Evolutionary conservation across 2,888 invertebrate genomes (phyloP), one percentile per base, ranked within the genome.

Genomic region (Tricholauxania praeusta): DNA sequence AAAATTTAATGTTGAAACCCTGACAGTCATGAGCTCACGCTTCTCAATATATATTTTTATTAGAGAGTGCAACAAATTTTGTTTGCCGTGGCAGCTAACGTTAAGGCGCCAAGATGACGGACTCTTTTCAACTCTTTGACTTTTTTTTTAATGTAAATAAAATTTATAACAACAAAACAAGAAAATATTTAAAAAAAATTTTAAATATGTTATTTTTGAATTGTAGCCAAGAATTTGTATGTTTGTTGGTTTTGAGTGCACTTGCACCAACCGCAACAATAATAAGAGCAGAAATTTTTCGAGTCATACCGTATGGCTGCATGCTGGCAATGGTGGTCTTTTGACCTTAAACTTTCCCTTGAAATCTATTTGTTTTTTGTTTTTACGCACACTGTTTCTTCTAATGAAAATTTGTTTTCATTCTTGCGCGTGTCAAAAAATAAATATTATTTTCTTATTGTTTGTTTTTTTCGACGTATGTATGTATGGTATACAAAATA

Each of bases 341-440:
- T 51, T 71, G 51, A 60, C 66, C 67, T 72, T 72, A 39, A 73
- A 60, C 55, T 62, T 59, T 69, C 4, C 63, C 60, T 66, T 71
- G 32, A 59, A 22, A 47, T 72, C 17, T 19, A 7, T 53, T 10
- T 66, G 51, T 66, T 51, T 67, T 48, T n/a, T 49, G 14, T 69
- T 47, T 69, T 39, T 39, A 39, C 39, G 39, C 39, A 10, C 39
- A 10, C 39, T 39, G 39, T 39, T 39, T 39, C 39, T 39, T 39
- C 39, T 39, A 39, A 39, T 39, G 39, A 39, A 39, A 39, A 39
- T 10, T 39, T 39, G 39, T 39, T 39, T 39, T 39, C 39, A 10
- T 39, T 39, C 10, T 8, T 10, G 39, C 39, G 39, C 39, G 39
- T 39, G 39, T 39, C 39, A 39, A 39, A 10, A 8, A 39, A 39